Base-by-base conservation (phyloP, 2,888 invertebrate species). In the Hofmannophila pseudospretella region DNA sequence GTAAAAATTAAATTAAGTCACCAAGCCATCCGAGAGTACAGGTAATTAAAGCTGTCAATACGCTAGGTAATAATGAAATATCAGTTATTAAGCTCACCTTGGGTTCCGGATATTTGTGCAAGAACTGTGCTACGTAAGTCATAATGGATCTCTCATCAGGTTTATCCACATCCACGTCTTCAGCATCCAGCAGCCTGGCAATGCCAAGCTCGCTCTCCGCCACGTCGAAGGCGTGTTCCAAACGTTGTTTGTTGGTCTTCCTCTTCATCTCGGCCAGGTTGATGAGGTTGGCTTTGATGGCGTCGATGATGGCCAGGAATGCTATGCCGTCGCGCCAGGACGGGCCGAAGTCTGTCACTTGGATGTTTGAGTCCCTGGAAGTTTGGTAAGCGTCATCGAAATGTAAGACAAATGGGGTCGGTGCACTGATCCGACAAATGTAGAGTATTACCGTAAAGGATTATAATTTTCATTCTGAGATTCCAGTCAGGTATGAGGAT, bases 81-180 rank as follows among this genome's bases (percentile, higher is more conserved):
- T n/a, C n/a, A n/a, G n/a, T n/a, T n/a, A 16, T 31, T 16, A 11
- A 16, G 7, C 12, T 64, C 47, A 90, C 90, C 81, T 92, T 94
- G 34, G 95, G 94, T 87, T 96, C 95, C 31, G 95, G 95, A 82
- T 95, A 96, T 85, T 97, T 96, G 76, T 98, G 97, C 67, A 98
- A 89, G 84, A 98, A 98, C 88, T 98, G 98, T 26, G 98, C 97
- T 45, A 98, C 97, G 75, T 98, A 98, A 19, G 98, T 98, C 98
- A 98, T 98, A 58, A 98, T 96, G 45, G 97, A 97, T 80, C 96
- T 94, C 75, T 98, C 98, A 76, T 98, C 98, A 3, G 98, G 98
- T 70, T 96, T 95, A 16, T 95, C 93, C 14, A 97, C 97, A 74
- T 98, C 97, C 34, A 97, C 97, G 78, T 97, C 97, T 84, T 98